phyloP scores from a whole-genome alignment of 2,113 vertebrate species.

The Neomonachus schauinslandi region DNA sequence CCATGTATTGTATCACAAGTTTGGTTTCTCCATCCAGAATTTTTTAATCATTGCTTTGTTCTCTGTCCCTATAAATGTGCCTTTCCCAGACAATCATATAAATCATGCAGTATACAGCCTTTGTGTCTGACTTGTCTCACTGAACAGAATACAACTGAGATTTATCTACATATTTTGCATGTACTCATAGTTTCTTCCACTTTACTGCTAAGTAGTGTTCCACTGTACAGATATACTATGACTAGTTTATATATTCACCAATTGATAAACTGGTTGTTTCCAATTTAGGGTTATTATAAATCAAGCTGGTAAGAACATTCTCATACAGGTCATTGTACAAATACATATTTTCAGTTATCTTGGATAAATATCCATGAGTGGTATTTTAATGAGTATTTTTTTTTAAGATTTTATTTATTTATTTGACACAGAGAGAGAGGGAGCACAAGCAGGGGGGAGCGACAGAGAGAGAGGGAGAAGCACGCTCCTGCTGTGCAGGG shows the following conservation, averaged over 20 bases:
- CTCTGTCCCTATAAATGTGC: background rate
- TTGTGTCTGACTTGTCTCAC: background rate
- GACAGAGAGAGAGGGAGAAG: background rate
- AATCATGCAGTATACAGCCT: background rate
- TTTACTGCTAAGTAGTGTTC: background rate
- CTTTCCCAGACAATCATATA: background rate
- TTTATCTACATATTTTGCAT: background rate
- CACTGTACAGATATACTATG: background rate
- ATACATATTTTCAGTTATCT: background rate
- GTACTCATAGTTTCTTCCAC: background rate
- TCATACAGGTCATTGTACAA: background rate
- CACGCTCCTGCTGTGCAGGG: background rate
- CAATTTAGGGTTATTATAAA: background rate
- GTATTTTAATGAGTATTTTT: background rate
- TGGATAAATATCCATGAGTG: background rate
- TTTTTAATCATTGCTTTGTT: background rate
- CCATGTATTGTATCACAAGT: background rate
- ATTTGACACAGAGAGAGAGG: background rate
- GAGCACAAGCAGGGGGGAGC: background rate
- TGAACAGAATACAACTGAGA: background rate
- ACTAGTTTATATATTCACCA: background rate
- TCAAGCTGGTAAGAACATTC: background rate
- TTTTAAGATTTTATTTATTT: background rate
- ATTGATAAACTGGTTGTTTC: background rate
- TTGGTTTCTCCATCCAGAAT: background rate